Base-by-base conservation (phyloP, 64 coral and sea anemone species). In the Cladopsammia gracilis region DNA sequence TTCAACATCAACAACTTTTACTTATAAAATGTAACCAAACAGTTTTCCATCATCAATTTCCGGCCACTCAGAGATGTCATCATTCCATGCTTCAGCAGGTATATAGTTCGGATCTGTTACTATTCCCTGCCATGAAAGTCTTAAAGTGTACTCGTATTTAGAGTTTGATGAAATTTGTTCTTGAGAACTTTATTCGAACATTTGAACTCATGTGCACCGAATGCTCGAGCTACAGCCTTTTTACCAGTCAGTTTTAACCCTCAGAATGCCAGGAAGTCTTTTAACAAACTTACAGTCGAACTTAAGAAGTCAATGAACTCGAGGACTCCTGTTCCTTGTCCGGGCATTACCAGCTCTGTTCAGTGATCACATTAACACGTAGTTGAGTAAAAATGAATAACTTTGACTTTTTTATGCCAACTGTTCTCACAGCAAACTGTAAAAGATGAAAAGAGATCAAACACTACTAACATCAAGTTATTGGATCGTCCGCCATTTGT, bases 1-100 rank as follows among this genome's bases (percentile, higher is more conserved):
- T 34, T 93, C 75, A 14, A 79, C 80, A 66, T 93, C 92, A 69
- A 93, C 79, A 65, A 75, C 85, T 87, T 93, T 88, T 45, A 60
- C 76, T 70, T 22, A 48, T 66, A 93, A 64, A 78, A 88, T 25
- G 22, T 93, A 93, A 15, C 80, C 66, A 70, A 93, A 93, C 71
- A 86, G 87, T 26, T 87, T 42, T 10, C 80, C 91, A 60, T 82
- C 65, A 24, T 93, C 74, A 48, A 80, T 93, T n/a, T 79, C 64
- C 7, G 83, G 83, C 91, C 84, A 87, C 15, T 78, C 25, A 23
- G 15, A 79, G 73, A 87, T 20, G 51, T 93, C 72, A 56, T 93
- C 87, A 10, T 57, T 53, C 83, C 83, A 87, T 62, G 48, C 48
- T 23, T 56, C 56, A 22, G 87, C 72, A 22, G 78, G 77, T n/a